Evolutionary conservation across 1,140 invertebrate species (phyloP), one percentile per base, ranked within the genome.

Genomic region (Atta cephalotes): DNA sequence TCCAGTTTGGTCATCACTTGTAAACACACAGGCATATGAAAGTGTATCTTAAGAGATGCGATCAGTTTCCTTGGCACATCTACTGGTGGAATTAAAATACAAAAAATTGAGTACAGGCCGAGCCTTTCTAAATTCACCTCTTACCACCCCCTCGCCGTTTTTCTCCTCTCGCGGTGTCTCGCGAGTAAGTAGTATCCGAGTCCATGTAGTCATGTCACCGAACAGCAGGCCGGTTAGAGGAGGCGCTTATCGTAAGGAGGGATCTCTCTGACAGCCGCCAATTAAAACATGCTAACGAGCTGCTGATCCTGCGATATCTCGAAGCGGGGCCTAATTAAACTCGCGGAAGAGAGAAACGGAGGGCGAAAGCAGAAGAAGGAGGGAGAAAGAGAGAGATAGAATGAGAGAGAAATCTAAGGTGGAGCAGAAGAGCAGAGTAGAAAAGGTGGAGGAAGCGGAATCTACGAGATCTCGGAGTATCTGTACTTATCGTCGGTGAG

Each of bases 281-380:
- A 95, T 95, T 95, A 95, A 95, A 95, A 95, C 94, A 94, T 94
- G 94, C 94, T 95, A 95, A 95, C 94, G 94, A 95, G 94, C 94
- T 95, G 94, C 93, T 94, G 94, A 94, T 95, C 94, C 91, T 90
- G 92, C 92, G 92, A 93, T 93, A 93, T 90, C 92, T 91, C 89
- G 72, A 89, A 93, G 92, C 92, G 87, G 92, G 87, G 89, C 92
- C 92, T 93, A 93, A 93, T 93, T 93, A 93, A 93, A 93, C 92
- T 93, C 91, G 89, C 89, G 89, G 84, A 87, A 91, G 86, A 86
- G 89, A 86, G 76, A 88, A 79, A 45, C 70, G 18, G 18, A 71
- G 25, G 39, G 51, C 18, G 35, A 85, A 35, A 45, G 74, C 49
- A 82, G 62, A 66, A 60, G 28, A 16, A 14, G 12, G 6, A 35